phyloP scores from a whole-genome alignment of 2,888 invertebrate genomes.

The Nomada ferruginata region DNA sequence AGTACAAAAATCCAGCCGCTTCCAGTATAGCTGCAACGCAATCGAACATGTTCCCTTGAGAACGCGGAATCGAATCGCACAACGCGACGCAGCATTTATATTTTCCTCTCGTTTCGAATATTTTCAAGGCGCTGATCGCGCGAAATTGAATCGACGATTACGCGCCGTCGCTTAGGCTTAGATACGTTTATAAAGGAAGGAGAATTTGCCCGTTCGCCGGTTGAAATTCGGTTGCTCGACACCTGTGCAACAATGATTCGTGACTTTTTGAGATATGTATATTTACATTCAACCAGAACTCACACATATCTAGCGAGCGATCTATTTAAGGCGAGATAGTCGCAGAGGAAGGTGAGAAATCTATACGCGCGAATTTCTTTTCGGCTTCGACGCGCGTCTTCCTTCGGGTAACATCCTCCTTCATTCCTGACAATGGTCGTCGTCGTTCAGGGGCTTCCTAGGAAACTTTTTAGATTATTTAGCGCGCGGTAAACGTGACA shows the following conservation, averaged over 20 bases:
- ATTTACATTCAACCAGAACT: constrained; percentile 65
- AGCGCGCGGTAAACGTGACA: constrained; percentile 72
- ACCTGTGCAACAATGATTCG: constrained; percentile 3
- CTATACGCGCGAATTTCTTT: constrained; percentile 23
- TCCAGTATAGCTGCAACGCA: not conserved
- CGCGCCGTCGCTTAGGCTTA: constrained; percentile 9
- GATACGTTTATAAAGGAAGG: not conserved
- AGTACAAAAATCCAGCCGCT: constrained; percentile 2
- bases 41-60: constrained; percentile 8
- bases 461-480: constrained; percentile 42
- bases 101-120: constrained; percentile 20
- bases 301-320: constrained; percentile 62
- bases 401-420: not conserved
- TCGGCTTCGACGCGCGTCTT: constrained; percentile 28
- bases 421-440: constrained; percentile 22
- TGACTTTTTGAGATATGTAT: constrained; percentile 55
- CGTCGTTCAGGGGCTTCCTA: constrained; percentile 57
- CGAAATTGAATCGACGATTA: not conserved
- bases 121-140: constrained; percentile 7
- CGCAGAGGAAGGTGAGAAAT: constrained; percentile 18
- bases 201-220: constrained; percentile 4
- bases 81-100: not conserved
- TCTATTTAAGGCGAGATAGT: constrained; percentile 35
- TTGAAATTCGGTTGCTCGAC: constrained; percentile 30
- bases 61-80: not conserved